phyloP scores from a whole-genome alignment of 23 tunicate species.

The Aplidium turbinatum region DNA sequence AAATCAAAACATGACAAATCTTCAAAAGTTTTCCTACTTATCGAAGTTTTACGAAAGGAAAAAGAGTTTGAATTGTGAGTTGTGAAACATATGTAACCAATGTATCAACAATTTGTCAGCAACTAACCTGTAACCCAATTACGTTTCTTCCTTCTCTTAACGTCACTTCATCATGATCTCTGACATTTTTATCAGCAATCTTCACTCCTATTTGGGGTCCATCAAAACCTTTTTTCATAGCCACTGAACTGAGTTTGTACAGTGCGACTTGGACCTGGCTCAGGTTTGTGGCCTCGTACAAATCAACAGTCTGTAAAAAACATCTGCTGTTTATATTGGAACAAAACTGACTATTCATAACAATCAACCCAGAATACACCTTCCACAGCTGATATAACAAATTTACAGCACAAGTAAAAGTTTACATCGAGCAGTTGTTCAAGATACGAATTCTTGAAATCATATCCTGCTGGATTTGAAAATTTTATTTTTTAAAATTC shows the following conservation, averaged over 20 bases:
- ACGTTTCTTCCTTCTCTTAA: conserved; percentile 66
- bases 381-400: neutral
- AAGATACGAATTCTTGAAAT: too few relatives aligned
- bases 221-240: conserved; percentile 41
- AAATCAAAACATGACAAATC: too few relatives aligned
- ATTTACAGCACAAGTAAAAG: too few relatives aligned
- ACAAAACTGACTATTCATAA: neutral
- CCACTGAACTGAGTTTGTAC: conserved; percentile 73
- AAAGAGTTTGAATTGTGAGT: too few relatives aligned
- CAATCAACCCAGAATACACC: neutral
- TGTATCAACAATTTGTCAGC: too few relatives aligned
- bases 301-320: conserved; percentile 76
- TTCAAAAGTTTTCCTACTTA: too few relatives aligned
- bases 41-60: too few relatives aligned
- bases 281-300: conserved; percentile 82
- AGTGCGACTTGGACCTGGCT: conserved; percentile 78
- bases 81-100: too few relatives aligned
- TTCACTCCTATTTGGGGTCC: conserved; percentile 85
- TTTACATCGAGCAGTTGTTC: too few relatives aligned
- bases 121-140: conserved; percentile 83
- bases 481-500: too few relatives aligned
- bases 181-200: conserved; percentile 61
- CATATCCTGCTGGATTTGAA: too few relatives aligned
- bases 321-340: neutral
- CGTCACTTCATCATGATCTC: conserved; percentile 62